Conservation (phyloP, 1,140 invertebrate genomes). For the Wasmannia auropunctata region DNA sequence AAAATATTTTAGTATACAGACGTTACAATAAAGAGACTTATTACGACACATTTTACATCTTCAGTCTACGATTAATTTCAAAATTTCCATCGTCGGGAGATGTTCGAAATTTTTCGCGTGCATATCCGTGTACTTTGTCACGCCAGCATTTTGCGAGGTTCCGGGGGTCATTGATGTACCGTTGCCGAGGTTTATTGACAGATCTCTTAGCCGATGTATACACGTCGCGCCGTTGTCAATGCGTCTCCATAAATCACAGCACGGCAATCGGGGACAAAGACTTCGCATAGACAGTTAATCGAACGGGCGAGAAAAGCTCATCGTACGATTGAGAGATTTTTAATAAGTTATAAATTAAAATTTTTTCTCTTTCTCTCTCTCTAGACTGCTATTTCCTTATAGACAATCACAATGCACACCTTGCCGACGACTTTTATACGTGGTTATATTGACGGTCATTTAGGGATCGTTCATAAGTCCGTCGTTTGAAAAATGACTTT, state of each 20-base stretch:
- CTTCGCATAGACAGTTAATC: constrained; percentile 65
- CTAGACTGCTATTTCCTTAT: constrained; percentile 76
- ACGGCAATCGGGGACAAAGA: constrained; percentile 72
- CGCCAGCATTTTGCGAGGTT: constrained; percentile 16
- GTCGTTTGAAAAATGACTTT: constrained; percentile 6
- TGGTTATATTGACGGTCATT: constrained; percentile 33
- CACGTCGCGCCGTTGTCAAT: constrained; percentile 73
- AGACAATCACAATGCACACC: constrained; percentile 76
- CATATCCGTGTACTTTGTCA: constrained; percentile 38
- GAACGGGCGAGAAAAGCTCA: constrained; percentile 62
- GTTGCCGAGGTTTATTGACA: constrained; percentile 77
- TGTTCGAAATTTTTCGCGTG: constrained; percentile 7
- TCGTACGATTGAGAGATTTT: constrained; percentile 75
- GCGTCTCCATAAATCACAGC: constrained; percentile 78
- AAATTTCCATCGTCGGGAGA: neutral
- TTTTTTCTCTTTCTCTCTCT: constrained; percentile 55
- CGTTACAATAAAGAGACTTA: neutral
- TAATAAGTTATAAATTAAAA: constrained; percentile 81
- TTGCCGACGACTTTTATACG: neutral
- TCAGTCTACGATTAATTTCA: constrained; percentile 10
- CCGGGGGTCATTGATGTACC: constrained; percentile 68
- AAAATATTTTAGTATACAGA: neutral
- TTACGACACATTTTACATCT: neutral
- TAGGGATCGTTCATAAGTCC: neutral
- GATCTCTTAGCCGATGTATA: constrained; percentile 65